Evolutionary conservation across 2,113 vertebrate genomes (phyloP).

Genomic region (Chinchilla lanigera): DNA sequence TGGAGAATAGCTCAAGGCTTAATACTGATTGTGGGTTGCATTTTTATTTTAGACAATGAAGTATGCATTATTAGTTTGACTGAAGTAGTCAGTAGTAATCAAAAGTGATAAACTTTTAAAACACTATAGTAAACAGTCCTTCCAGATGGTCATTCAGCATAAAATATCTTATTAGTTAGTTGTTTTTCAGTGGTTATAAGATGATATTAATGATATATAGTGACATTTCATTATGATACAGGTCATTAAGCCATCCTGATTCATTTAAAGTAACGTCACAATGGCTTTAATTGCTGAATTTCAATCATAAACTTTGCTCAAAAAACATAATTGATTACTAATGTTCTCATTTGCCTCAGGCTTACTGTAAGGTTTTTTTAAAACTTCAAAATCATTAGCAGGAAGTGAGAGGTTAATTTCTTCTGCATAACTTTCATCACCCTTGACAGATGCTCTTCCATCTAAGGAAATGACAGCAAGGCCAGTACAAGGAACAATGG

Average conservation of each 20-base stretch:
- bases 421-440: constrained; percentile 28
- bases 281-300: constrained; percentile 64
- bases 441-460: background rate
- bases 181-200: constrained; percentile 53
- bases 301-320: constrained; percentile 69
- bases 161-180: constrained; percentile 7
- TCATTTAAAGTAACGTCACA: constrained; percentile 62
- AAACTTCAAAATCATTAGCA: constrained; percentile 62
- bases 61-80: background rate
- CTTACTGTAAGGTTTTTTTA: constrained; percentile 43
- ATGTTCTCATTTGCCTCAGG: constrained; percentile 47
- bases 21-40: background rate
- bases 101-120: background rate
- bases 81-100: background rate
- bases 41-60: background rate
- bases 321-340: constrained; percentile 71
- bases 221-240: constrained; percentile 22
- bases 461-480: background rate
- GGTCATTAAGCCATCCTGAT: constrained; percentile 57
- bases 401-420: constrained; percentile 68
- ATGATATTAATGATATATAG: constrained; percentile 40
- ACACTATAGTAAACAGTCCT: constrained; percentile 8
- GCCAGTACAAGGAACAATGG: background rate
- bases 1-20: background rate
- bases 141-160: constrained; percentile 36